Conservation (phyloP, 1,140 invertebrate genomes). For the Solenopsis invicta region DNA sequence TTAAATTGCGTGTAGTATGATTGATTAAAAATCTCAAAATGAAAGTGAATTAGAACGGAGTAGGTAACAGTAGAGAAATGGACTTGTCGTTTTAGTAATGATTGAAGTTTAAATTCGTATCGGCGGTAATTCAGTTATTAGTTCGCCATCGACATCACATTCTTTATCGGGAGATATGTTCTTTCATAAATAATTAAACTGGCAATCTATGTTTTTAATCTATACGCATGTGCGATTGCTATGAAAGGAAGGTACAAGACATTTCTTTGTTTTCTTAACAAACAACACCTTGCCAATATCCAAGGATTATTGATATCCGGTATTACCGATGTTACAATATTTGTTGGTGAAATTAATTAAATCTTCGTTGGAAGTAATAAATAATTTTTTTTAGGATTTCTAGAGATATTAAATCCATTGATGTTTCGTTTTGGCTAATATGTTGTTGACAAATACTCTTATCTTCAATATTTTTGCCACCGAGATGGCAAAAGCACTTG, state of each 20-base stretch:
- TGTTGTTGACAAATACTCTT: constrained; percentile 21
- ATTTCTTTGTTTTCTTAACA: constrained; percentile 21
- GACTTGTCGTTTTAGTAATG: constrained; percentile 30
- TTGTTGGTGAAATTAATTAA: constrained; percentile 17
- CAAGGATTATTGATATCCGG: constrained; percentile 39
- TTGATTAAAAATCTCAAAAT: constrained; percentile 5
- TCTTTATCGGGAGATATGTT: constrained; percentile 61
- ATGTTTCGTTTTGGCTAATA: constrained; percentile 43
- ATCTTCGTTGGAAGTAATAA: constrained; percentile 2
- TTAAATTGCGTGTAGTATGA: constrained; percentile 31
- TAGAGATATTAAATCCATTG: constrained; percentile 22
- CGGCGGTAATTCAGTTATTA: neutral
- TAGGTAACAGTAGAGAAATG: constrained; percentile 4
- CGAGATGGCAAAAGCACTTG: constrained; percentile 42
- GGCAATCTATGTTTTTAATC: constrained; percentile 65
- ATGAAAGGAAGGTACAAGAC: constrained; percentile 29
- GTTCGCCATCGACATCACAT: constrained; percentile 31
- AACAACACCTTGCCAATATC: constrained; percentile 28
- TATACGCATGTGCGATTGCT: constrained; percentile 46
- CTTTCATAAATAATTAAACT: constrained; percentile 69
- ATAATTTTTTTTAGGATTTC: constrained; percentile 33
- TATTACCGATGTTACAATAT: constrained; percentile 9
- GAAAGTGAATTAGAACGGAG: constrained; percentile 1
- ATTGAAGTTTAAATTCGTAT: constrained; percentile 40
- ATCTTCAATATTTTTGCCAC: constrained; percentile 29